Evolutionary conservation across 2,888 invertebrate genomes (phyloP), one percentile per base, ranked within the genome.

Genomic region (Helobdella robusta): DNA sequence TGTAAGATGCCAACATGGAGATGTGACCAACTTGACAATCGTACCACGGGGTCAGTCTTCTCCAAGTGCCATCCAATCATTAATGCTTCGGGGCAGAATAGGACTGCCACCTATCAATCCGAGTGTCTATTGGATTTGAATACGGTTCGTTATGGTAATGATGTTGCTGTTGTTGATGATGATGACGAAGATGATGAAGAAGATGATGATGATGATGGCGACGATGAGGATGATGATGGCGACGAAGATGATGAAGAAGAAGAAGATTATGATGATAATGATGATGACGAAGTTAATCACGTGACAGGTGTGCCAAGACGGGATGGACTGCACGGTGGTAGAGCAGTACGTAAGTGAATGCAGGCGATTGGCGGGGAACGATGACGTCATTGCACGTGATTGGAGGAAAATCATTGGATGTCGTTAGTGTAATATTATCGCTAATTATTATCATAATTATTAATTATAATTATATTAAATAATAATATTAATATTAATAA

Each of bases 301-400:
- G n/a, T n/a, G n/a, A n/a, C 44, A 59, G 59, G 20, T 36, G 18
- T 59, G 59, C 59, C 25, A 36, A 32, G n/a, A n/a, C 11, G 5
- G 36, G 20, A 36, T 4, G 3, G 30, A 59, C 20, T 59, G 59
- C 20, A 8, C 5, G 3, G 36, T 59, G 35, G 20, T 59, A 23
- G 59, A 59, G 25, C 6, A 59, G 25, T 59, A 35, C 20, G 59
- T 59, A 18, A 36, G 36, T 4, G 35, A 59, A 36, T 59, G 59
- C 25, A 11, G 59, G 5, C 5, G 3, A 6, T 15, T 36, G 34
- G 35, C 59, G 4, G 59, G 59, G 36, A 32, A 36, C 8, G 6
- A 30, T 6, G 32, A 35, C 20, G 34, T 20, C 3, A 23, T 59
- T 5, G 35, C 59, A 11, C 18, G 23, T 34, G 35, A 59, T 35